Evolutionary conservation across 2,888 invertebrate species (phyloP).

Genomic region (Spodoptera exigua): DNA sequence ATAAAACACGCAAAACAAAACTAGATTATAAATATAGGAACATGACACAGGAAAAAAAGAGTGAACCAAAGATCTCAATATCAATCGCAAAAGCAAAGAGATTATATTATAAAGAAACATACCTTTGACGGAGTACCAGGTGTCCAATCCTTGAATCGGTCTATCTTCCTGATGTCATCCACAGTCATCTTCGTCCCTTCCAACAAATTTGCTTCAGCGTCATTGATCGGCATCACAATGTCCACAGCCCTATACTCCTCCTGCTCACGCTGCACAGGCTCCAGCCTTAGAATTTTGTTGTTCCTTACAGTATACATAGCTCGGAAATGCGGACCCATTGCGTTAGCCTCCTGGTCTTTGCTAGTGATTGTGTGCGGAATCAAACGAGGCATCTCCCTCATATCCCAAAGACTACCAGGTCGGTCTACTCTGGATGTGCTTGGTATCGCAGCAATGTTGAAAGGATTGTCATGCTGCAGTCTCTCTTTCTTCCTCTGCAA

Average conservation of each 20-base stretch:
- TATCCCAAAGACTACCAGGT: slow-evolving; percentile 83
- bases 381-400: slow-evolving; percentile 68
- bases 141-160: slow-evolving; percentile 87
- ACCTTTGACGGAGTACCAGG: slow-evolving; percentile 88
- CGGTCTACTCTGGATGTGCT: slow-evolving; percentile 59
- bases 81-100: no score
- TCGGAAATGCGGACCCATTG: slow-evolving; percentile 73
- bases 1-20: no score
- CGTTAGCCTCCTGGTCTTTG: slow-evolving; percentile 43
- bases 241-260: slow-evolving; percentile 76
- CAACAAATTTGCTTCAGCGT: slow-evolving; percentile 76
- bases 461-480: slow-evolving; percentile 67
- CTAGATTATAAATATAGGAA: no score
- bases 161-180: slow-evolving; percentile 87
- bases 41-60: no score
- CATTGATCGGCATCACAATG: slow-evolving; percentile 77
- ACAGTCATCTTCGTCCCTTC: slow-evolving; percentile 85
- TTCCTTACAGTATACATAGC: slow-evolving; percentile 87
- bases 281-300: slow-evolving; percentile 84
- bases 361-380: slow-evolving; percentile 52
- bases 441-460: slow-evolving; percentile 50
- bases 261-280: slow-evolving; percentile 61
- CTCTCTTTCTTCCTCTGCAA: slow-evolving; percentile 82
- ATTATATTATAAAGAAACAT: slow-evolving; percentile 3
- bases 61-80: no score